Conservation (phyloP, 2,113 vertebrate genomes). For the Grammomys dolichurus region DNA sequence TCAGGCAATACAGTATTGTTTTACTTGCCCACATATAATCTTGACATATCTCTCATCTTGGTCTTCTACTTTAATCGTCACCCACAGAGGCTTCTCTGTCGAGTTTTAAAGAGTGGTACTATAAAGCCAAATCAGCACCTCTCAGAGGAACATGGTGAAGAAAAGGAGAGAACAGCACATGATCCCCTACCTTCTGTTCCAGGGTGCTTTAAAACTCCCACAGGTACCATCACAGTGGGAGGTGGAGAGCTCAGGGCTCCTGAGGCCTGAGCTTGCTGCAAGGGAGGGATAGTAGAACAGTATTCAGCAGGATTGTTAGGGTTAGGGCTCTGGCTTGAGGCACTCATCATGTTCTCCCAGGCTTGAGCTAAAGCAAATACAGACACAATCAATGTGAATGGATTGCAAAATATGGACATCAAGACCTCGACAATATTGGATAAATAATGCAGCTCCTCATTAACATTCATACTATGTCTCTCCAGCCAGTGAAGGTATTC, state of each 20-base stretch:
- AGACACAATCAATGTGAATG: conserved; percentile 86
- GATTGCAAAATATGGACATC: conserved; percentile 75
- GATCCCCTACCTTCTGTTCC: conserved; percentile 92
- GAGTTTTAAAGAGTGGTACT: conserved; percentile 67
- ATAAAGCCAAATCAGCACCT: conserved; percentile 70
- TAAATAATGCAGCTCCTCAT: conserved; percentile 76
- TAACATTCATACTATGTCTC: conserved; percentile 61
- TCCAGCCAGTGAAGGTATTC: conserved; percentile 65
- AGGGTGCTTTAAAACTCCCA: conserved; percentile 97
- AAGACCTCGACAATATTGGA: conserved; percentile 82
- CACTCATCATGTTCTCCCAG: conserved; percentile 92
- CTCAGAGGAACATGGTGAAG: conserved; percentile 75
- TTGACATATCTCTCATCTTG: conserved; percentile 71
- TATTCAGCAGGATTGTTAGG: conserved; percentile 99
- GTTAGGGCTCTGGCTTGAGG: conserved; percentile 96
- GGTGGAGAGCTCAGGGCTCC: conserved; percentile 97
- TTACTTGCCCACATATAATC: conserved; percentile 69
- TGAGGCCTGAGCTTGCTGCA: conserved; percentile 98
- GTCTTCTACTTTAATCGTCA: conserved; percentile 71
- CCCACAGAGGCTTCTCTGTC: conserved; percentile 60
- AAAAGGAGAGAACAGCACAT: conserved; percentile 78
- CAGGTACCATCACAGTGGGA: conserved; percentile 99
- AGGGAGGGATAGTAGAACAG: conserved; percentile 99
- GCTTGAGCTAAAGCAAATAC: conserved; percentile 92
- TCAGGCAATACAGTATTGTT: conserved; percentile 56